Evolutionary conservation across 2,113 vertebrate species (phyloP).

Genomic region (Actenoides hombroni): DNA sequence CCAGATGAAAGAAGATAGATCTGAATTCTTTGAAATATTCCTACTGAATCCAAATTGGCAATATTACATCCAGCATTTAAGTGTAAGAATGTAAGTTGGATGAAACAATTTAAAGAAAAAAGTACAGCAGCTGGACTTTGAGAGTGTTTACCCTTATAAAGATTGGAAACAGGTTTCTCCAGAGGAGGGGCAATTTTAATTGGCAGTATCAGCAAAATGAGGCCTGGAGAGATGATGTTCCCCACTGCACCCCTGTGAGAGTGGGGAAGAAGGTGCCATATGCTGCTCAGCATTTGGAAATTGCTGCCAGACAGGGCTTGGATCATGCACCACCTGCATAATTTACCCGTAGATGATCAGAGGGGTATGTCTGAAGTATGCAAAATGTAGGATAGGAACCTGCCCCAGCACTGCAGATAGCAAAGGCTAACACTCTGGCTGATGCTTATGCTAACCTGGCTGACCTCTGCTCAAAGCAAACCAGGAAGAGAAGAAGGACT

Average conservation of each 20-base stretch:
- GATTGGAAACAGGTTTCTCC: background rate
- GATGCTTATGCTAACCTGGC: background rate
- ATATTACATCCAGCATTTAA: accelerated
- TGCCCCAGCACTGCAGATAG: background rate
- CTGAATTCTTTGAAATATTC: background rate
- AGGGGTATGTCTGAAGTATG: background rate
- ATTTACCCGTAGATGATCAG: background rate
- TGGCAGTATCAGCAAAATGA: background rate
- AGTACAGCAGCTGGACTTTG: background rate
- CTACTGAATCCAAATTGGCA: background rate
- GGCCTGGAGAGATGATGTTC: background rate
- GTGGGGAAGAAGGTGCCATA: background rate
- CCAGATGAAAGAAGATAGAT: background rate
- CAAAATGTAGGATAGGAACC: background rate
- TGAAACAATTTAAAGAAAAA: background rate
- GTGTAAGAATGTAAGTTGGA: background rate
- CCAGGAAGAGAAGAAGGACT: background rate
- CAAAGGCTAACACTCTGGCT: background rate
- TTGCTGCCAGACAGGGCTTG: background rate
- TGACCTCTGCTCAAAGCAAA: accelerated
- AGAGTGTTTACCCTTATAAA: background rate
- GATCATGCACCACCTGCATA: background rate
- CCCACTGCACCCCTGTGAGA: background rate
- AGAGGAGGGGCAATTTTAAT: background rate
- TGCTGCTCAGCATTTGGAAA: background rate